phyloP scores from a whole-genome alignment of 2,113 vertebrate genomes.

The Columba livia region DNA sequence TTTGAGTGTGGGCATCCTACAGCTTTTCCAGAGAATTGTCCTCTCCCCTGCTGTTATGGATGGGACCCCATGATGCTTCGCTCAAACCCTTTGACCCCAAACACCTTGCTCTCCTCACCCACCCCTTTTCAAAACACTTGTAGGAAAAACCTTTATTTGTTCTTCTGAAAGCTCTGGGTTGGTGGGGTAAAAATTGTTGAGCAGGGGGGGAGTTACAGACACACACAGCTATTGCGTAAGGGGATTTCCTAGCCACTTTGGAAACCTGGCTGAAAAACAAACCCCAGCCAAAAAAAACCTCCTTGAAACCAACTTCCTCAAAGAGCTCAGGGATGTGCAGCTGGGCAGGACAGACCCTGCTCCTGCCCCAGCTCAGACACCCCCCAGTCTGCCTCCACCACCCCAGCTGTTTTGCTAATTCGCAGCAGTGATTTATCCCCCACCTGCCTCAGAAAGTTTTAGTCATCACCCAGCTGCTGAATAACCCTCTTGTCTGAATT shows the following conservation, averaged over 20 bases:
- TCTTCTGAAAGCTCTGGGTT: background rate
- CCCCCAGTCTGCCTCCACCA: background rate
- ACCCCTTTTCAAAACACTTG: background rate
- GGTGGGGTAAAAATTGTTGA: background rate
- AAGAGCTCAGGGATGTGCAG: background rate
- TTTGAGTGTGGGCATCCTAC: background rate
- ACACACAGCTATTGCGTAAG: background rate
- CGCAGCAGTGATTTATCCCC: slow-evolving; percentile 12
- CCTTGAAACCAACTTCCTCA: slow-evolving; percentile 6
- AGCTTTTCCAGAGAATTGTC: background rate
- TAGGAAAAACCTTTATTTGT: background rate
- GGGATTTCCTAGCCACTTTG: background rate
- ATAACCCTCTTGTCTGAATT: slow-evolving; percentile 42
- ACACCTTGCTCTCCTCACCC: rapidly evolving
- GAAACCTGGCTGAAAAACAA: background rate
- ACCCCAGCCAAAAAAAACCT: background rate
- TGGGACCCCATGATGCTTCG: background rate
- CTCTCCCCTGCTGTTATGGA: background rate
- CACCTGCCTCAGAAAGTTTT: slow-evolving; percentile 23
- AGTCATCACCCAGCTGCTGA: slow-evolving; percentile 48
- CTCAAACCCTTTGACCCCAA: background rate
- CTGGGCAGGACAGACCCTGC: background rate
- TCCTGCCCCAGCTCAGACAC: background rate
- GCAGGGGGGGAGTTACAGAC: background rate
- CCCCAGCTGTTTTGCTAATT: background rate